These are phyloP conservation scores for Setophaga coronata DNA, from an alignment of 2,113 vertebrate genomes.

Conservation along the genomic window DNA sequence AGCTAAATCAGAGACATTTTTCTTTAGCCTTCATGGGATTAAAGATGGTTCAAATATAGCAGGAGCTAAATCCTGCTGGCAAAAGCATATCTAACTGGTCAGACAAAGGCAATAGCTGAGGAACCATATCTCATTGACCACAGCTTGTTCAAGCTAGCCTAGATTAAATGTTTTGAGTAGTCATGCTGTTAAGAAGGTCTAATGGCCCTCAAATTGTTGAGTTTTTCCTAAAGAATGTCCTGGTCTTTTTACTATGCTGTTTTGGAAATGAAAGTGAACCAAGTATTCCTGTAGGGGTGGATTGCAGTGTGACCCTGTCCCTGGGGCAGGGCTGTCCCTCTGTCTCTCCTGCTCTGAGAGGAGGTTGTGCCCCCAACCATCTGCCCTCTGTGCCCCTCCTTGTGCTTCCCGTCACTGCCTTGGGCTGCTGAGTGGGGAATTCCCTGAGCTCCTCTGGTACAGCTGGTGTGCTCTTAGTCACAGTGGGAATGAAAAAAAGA, in stretches of 20 bases:
- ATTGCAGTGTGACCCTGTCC: not conserved
- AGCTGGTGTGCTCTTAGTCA: not conserved
- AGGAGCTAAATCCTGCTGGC: conserved; percentile 41
- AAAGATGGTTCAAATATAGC: conserved; percentile 56
- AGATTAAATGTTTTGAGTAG: not conserved
- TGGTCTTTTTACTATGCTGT: not conserved
- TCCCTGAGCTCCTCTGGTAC: not conserved
- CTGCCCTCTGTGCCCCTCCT: not conserved
- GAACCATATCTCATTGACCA: not conserved
- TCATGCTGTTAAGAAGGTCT: not conserved
- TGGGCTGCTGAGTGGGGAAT: not conserved
- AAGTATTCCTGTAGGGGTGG: not conserved
- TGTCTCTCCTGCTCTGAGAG: not conserved
- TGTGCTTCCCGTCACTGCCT: not conserved
- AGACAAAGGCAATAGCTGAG: not conserved
- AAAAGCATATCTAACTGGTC: not conserved
- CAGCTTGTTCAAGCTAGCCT: not conserved
- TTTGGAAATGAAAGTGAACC: not conserved
- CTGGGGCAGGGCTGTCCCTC: not conserved
- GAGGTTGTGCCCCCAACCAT: rapidly evolving
- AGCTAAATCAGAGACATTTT: conserved; percentile 50
- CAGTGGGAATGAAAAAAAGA: not conserved
- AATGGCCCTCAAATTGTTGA: not conserved
- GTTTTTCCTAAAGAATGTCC: not conserved
- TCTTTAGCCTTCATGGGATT: conserved; percentile 50